A percentile compares a stretch with the other conserved stretches of the same genome.
Evolutionary conservation across 2,797 vertebrate species (phyloP).

Genomic region (Discoglossus pictus): DNA sequence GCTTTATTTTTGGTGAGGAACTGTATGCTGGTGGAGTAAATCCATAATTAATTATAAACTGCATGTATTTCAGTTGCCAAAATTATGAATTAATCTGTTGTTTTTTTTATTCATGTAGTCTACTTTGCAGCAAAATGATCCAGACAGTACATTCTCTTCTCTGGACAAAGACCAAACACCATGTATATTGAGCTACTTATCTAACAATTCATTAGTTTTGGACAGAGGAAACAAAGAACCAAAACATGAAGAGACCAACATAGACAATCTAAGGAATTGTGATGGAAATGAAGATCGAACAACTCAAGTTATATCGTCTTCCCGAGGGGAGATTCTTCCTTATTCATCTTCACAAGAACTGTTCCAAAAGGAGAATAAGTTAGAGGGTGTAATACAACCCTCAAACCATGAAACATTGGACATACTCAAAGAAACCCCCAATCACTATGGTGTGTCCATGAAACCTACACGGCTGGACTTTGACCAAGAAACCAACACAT

Average conservation of each 20-base stretch:
- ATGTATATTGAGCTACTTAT: slow-evolving; percentile 82
- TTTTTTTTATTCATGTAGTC: slow-evolving; percentile 62
- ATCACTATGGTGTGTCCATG: slow-evolving; percentile 10
- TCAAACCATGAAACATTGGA: slow-evolving; percentile 54
- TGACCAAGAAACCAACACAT: neutral
- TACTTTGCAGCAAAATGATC: slow-evolving; percentile 73
- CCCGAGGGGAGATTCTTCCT: slow-evolving; percentile 52
- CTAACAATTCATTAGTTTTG: slow-evolving; percentile 62
- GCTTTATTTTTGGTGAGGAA: no score
- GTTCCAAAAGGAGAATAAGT: slow-evolving; percentile 51
- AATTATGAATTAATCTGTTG: neutral
- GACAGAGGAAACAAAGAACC: slow-evolving; percentile 42
- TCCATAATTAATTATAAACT: no score
- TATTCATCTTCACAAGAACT: slow-evolving; percentile 41
- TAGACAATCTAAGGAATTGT: slow-evolving; percentile 63
- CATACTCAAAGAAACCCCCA: slow-evolving; percentile 59
- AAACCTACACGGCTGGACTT: slow-evolving; percentile 6
- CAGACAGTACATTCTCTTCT: slow-evolving; percentile 65
- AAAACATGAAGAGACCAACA: slow-evolving; percentile 50
- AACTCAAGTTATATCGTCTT: slow-evolving; percentile 55
- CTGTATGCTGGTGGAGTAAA: no score
- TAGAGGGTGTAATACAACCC: slow-evolving; percentile 8
- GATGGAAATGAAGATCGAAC: slow-evolving; percentile 64
- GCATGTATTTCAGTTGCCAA: no score
- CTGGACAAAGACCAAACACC: slow-evolving; percentile 67